Evolutionary conservation across 2,888 invertebrate genomes (phyloP).

Genomic region (Shargacucullia verbasci): DNA sequence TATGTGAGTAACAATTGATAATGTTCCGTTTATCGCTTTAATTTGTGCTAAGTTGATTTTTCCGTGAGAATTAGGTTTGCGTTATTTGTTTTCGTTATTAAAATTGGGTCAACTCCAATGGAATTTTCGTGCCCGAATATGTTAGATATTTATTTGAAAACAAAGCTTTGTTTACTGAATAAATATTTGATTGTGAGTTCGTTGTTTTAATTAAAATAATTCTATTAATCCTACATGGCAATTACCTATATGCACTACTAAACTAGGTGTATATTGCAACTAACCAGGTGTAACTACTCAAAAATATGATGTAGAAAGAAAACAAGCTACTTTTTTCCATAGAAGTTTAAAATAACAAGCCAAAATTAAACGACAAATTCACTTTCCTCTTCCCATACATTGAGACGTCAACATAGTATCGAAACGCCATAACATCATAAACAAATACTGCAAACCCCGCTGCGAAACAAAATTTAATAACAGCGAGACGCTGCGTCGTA

Average conservation of each 20-base stretch:
- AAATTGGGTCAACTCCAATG: constrained; percentile 13
- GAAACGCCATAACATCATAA: constrained; percentile 53
- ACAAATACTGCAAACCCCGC: constrained; percentile 65
- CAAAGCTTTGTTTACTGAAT: constrained; percentile 9
- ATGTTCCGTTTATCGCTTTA: constrained; percentile 23
- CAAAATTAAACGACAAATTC: constrained; percentile 27
- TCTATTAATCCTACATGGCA: constrained; percentile 1
- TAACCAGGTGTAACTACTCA: no score
- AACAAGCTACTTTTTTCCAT: no score
- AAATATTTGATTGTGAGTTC: constrained; percentile 1
- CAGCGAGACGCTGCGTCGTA: constrained; percentile 73
- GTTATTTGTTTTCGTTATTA: constrained; percentile 3
- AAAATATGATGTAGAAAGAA: no score
- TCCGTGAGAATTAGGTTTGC: not conserved
- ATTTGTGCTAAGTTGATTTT: constrained; percentile 3
- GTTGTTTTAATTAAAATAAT: constrained; percentile 6
- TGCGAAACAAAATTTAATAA: constrained; percentile 80
- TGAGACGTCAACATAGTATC: constrained; percentile 40
- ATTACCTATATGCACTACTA: no score
- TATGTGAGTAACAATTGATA: constrained; percentile 27
- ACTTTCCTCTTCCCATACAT: constrained; percentile 10
- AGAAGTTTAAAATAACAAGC: not conserved
- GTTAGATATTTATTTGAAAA: constrained; percentile 14
- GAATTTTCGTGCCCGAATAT: constrained; percentile 4
- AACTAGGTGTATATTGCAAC: no score